Conservation (phyloP, 2,797 vertebrate genomes). For the Monodelphis domestica region DNA sequence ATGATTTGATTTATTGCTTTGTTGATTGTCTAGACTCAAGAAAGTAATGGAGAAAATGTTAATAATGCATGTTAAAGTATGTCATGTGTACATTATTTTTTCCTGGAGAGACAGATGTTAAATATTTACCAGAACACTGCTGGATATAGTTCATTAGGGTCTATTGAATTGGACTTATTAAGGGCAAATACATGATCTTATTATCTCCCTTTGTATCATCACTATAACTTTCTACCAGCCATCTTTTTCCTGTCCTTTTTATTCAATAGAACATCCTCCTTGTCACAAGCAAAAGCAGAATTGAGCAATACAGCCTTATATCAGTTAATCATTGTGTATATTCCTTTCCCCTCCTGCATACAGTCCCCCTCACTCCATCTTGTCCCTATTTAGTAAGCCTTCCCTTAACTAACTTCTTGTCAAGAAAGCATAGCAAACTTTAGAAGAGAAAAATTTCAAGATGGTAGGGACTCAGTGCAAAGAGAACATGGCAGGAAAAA, state of each 20-base stretch:
- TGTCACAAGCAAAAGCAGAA: not conserved
- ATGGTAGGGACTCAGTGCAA: not conserved
- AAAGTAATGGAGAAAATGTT: not conserved
- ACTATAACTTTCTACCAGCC: not conserved
- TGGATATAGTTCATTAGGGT: not conserved
- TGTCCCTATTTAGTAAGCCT: not conserved
- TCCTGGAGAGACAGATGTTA: not conserved
- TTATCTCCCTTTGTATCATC: not conserved
- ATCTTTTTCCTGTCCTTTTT: not conserved
- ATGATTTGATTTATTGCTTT: not conserved
- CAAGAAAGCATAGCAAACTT: not conserved
- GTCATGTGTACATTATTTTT: not conserved
- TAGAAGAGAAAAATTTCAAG: not conserved
- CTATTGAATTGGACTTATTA: not conserved
- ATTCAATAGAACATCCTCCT: not conserved
- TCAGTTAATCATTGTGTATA: not conserved
- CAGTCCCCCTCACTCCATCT: not conserved
- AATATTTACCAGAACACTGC: not conserved
- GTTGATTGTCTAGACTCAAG: not conserved
- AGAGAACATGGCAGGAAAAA: not conserved
- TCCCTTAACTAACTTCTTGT: slow-evolving; percentile 11
- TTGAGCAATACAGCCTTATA: not conserved
- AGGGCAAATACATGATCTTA: not conserved
- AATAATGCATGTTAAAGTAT: not conserved
- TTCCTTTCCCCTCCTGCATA: not conserved